phyloP scores from a whole-genome alignment of 2,888 invertebrate genomes.

The Eucera pruinosa region DNA sequence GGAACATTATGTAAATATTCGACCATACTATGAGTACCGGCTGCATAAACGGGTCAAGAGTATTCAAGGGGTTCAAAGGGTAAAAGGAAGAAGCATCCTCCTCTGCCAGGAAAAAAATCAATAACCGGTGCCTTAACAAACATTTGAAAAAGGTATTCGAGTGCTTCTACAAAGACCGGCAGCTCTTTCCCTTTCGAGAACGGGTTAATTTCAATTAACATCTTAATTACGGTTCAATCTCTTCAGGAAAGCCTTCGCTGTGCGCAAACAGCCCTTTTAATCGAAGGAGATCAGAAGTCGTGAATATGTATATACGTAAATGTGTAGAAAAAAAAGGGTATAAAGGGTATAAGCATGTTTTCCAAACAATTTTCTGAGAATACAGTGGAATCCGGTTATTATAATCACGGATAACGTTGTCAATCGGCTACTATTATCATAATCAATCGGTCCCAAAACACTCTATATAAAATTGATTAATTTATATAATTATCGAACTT shows the following conservation, averaged over 20 bases:
- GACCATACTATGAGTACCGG: conserved; percentile 20
- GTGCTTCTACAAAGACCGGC: neutral
- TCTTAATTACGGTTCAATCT: neutral
- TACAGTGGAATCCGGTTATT: no score
- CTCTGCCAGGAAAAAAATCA: conserved; percentile 25
- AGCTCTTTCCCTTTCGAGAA: neutral
- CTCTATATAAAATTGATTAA: no score
- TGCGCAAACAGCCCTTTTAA: neutral
- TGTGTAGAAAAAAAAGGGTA: no score
- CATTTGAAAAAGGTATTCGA: conserved; percentile 22
- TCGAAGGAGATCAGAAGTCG: neutral
- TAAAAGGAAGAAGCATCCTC: conserved; percentile 9
- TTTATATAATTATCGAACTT: no score
- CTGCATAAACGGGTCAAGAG: conserved; percentile 47
- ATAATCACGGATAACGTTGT: no score
- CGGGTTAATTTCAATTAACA: conserved; percentile 26
- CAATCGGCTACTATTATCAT: no score
- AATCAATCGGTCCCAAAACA: no score
- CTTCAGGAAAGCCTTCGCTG: neutral
- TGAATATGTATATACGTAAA: neutral
- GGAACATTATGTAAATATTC: conserved; percentile 50
- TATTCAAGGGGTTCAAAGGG: conserved; percentile 35
- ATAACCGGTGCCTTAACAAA: conserved; percentile 31
- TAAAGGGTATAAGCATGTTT: no score
- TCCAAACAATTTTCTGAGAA: no score